Conservation (phyloP, 2,113 vertebrate genomes). For the Turnix velox region DNA sequence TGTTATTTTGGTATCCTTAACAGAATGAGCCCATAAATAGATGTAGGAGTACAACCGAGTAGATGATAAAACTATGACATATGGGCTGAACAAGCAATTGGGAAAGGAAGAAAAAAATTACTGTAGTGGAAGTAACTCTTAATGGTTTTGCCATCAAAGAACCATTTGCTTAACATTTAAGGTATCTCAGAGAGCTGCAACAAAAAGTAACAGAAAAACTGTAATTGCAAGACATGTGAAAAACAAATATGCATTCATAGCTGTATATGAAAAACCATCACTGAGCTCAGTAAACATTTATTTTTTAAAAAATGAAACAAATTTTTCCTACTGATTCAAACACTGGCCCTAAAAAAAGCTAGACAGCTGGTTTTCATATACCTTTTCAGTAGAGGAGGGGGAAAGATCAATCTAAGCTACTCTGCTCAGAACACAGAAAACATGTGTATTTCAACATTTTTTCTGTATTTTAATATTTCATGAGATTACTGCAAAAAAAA, state of each 20-base stretch:
- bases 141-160: neutral
- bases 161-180: neutral
- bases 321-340: neutral
- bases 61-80: conserved; percentile 25
- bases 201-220: neutral
- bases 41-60: neutral
- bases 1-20: neutral
- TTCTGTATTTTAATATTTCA: neutral
- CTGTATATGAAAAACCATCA: neutral
- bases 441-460: neutral
- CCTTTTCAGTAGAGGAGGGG: neutral
- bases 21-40: conserved; percentile 30
- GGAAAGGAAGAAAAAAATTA: neutral
- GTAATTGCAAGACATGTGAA: neutral
- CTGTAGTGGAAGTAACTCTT: conserved; percentile 21
- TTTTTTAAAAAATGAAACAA: too few relatives aligned
- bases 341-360: neutral
- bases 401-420: neutral
- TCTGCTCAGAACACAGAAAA: neutral
- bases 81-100: conserved; percentile 5
- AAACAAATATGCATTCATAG: neutral
- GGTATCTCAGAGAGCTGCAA: neutral
- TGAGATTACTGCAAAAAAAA: neutral
- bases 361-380: neutral
- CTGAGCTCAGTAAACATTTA: neutral